Percentiles rank a stretch among this genome's conserved stretches.
These are phyloP conservation scores for Hylaea fasciaria DNA, from an alignment of 2,888 invertebrate genomes.

Conservation along the genomic window DNA sequence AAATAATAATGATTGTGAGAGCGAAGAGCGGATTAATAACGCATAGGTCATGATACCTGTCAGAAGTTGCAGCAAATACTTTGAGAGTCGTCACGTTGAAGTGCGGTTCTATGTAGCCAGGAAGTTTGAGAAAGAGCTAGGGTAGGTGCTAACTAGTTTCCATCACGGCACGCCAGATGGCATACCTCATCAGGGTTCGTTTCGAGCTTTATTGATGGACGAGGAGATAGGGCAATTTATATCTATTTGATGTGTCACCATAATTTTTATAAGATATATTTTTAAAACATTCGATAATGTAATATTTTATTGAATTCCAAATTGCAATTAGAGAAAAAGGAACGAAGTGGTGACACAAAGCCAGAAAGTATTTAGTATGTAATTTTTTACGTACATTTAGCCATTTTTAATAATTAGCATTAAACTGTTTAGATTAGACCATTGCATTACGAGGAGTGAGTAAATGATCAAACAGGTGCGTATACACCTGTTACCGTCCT, in stretches of 20 bases:
- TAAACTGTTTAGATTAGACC: slow-evolving; percentile 3
- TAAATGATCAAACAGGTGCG: slow-evolving; percentile 49
- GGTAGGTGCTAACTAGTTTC: slow-evolving; percentile 51
- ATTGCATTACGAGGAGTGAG: slow-evolving; percentile 38
- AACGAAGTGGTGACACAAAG: no score
- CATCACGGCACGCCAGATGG: slow-evolving; percentile 64
- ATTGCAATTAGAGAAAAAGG: no score
- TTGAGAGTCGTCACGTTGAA: slow-evolving; percentile 32
- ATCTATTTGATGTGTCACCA: no score
- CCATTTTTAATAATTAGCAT: neutral
- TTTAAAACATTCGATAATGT: no score
- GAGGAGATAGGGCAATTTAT: no score
- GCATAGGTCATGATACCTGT: slow-evolving; percentile 33
- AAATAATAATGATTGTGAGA: slow-evolving; percentile 11
- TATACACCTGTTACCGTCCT: slow-evolving; percentile 64
- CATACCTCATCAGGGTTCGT: slow-evolving; percentile 32
- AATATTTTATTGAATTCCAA: no score
- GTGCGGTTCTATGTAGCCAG: slow-evolving; percentile 25
- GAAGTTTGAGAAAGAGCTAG: slow-evolving; percentile 34
- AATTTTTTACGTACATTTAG: neutral
- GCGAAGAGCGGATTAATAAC: slow-evolving; percentile 13
- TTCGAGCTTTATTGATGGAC: no score
- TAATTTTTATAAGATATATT: no score
- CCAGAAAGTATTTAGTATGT: no score
- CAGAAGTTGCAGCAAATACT: slow-evolving; percentile 24